These are phyloP conservation scores for Caenorhabditis drosophilae DNA, from an alignment of 2,888 invertebrate genomes.

Conservation along the genomic window DNA sequence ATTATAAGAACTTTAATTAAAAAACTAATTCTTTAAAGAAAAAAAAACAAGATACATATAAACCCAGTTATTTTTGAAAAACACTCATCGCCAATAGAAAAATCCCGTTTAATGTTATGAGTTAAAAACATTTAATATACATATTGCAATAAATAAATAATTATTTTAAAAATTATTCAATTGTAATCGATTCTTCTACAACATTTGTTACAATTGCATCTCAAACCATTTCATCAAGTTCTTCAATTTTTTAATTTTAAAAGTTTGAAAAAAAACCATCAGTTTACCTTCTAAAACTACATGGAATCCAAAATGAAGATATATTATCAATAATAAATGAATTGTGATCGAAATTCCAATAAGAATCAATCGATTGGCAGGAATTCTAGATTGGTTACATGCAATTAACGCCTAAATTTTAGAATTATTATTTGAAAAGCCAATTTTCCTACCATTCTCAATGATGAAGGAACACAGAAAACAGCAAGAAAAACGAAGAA, in stretches of 20 bases:
- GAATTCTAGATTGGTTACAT: constrained; percentile 36
- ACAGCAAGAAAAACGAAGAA: constrained; percentile 71
- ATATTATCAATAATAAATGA: constrained; percentile 71
- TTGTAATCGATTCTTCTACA: background rate
- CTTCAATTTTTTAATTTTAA: constrained; percentile 11
- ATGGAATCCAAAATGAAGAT: constrained; percentile 73
- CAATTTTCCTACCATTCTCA: constrained; percentile 71
- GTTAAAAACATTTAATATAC: too few species aligned
- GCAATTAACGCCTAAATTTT: constrained; percentile 38
- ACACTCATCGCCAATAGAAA: too few species aligned
- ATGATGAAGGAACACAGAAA: constrained; percentile 71
- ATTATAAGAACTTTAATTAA: too few species aligned
- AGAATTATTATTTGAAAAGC: background rate
- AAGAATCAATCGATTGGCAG: constrained; percentile 36
- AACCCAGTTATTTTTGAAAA: too few species aligned
- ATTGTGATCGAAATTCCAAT: constrained; percentile 64
- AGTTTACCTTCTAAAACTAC: constrained; percentile 70
- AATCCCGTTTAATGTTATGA: too few species aligned
- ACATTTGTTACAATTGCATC: constrained; percentile 28
- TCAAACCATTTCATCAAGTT: constrained; percentile 43
- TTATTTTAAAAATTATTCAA: too few species aligned
- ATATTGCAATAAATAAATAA: too few species aligned
- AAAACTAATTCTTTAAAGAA: too few species aligned
- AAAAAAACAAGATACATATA: too few species aligned
- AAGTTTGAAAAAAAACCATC: background rate